Evolutionary conservation across 2,113 vertebrate species (phyloP).

Genomic region (Rostratula benghalensis): DNA sequence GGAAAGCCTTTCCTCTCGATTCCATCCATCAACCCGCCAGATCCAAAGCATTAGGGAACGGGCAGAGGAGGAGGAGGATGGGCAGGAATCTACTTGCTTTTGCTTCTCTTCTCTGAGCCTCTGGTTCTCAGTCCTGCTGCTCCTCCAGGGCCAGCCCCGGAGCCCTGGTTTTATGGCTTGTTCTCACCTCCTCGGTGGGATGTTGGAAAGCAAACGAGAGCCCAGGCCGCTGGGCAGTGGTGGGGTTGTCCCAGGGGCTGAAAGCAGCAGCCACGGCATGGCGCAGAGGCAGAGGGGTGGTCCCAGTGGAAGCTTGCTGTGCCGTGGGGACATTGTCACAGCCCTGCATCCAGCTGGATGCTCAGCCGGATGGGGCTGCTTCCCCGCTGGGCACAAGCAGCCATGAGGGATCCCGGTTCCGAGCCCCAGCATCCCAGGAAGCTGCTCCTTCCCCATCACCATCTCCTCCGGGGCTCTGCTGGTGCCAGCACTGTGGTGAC

Average conservation of each 20-base stretch:
- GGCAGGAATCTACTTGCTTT: neutral
- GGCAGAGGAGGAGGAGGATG: neutral
- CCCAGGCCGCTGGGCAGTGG: neutral
- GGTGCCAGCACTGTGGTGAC: neutral
- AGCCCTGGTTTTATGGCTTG: neutral
- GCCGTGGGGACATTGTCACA: rapidly evolving
- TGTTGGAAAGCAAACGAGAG: neutral
- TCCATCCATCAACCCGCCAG: neutral
- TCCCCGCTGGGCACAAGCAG: neutral
- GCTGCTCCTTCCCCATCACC: too few species aligned
- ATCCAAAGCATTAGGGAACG: rapidly evolving
- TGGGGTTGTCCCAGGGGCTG: neutral
- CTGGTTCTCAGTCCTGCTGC: neutral
- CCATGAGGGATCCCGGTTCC: too few species aligned
- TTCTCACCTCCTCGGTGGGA: neutral
- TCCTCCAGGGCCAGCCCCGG: neutral
- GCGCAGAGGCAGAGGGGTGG: neutral
- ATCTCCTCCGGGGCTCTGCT: neutral
- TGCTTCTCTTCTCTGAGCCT: neutral
- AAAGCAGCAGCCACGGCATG: neutral
- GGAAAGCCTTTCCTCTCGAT: neutral
- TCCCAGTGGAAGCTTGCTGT: neutral
- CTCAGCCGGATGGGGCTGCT: neutral
- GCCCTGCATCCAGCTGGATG: neutral
- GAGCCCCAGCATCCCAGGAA: neutral